A percentile compares a stretch with the other conserved stretches of the same genome.
Evolutionary conservation across 2,797 vertebrate genomes (phyloP).

Genomic region (Chrosomus eos): DNA sequence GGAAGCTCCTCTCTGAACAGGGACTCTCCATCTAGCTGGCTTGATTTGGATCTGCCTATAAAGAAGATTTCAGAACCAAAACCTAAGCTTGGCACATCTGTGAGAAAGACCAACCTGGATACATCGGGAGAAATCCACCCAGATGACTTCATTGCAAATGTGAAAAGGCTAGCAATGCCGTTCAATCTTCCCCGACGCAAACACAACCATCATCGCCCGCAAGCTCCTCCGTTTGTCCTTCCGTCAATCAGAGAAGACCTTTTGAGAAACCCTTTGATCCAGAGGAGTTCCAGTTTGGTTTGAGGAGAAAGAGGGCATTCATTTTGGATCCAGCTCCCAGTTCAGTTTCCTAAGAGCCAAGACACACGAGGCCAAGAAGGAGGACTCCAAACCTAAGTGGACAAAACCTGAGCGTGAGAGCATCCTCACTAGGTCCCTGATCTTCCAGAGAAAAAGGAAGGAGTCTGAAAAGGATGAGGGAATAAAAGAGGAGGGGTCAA

Average conservation of each 20-base stretch:
- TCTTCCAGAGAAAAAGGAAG: conserved; percentile 47
- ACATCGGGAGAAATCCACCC: conserved; percentile 84
- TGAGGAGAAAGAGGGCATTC: conserved; percentile 80
- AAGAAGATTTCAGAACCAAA: conserved; percentile 56
- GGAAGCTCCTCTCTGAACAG: not conserved
- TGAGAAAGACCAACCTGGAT: conserved; percentile 82
- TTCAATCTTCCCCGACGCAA: conserved; percentile 87
- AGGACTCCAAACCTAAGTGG: conserved; percentile 74
- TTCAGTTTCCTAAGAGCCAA: conserved; percentile 77
- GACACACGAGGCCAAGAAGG: conserved; percentile 76
- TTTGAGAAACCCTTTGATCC: conserved; percentile 91
- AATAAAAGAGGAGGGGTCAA: conserved; percentile 34
- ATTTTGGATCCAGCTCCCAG: conserved; percentile 67
- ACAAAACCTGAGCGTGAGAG: conserved; percentile 82
- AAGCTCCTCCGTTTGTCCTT: conserved; percentile 86
- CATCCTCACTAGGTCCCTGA: conserved; percentile 77
- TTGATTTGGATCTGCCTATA: conserved; percentile 74
- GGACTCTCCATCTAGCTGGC: conserved; percentile 74
- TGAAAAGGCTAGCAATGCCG: conserved; percentile 86
- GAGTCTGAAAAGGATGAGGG: conserved; percentile 41
- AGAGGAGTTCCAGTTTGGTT: conserved; percentile 85
- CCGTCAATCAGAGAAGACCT: conserved; percentile 90
- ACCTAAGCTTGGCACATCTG: conserved; percentile 72
- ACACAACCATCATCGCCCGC: conserved; percentile 81
- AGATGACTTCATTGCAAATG: conserved; percentile 87